These are phyloP conservation scores for Saccopteryx bilineata DNA, from an alignment of 2,113 vertebrate genomes.

Conservation along the genomic window DNA sequence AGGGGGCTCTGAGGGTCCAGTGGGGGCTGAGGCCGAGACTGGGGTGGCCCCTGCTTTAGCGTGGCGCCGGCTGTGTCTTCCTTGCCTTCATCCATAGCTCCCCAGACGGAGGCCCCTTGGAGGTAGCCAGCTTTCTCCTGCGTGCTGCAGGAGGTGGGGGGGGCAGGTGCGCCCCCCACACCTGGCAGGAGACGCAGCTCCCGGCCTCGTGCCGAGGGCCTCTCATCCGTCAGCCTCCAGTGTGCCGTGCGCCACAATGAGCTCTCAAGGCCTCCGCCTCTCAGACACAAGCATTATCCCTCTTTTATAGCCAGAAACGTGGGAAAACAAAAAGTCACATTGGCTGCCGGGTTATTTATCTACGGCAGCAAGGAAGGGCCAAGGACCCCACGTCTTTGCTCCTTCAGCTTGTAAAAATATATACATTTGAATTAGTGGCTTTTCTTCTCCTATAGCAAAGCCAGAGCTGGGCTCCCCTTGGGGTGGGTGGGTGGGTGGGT, in stretches of 20 bases:
- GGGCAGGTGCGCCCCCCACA: neutral
- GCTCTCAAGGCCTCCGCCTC: neutral
- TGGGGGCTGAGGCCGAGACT: neutral
- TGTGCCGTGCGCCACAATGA: fast-evolving
- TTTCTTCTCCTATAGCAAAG: neutral
- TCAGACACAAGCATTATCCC: neutral
- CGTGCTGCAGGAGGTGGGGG: neutral
- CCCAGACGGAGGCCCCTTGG: neutral
- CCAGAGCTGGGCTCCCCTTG: neutral
- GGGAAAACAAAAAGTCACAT: neutral
- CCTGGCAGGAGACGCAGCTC: neutral
- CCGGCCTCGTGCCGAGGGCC: fast-evolving
- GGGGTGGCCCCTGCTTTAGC: neutral
- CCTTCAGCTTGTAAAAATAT: slow-evolving; percentile 57
- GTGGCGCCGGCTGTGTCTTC: neutral
- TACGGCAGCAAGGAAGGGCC: slow-evolving; percentile 11
- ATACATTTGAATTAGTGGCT: neutral
- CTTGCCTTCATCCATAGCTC: neutral
- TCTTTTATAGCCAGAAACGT: neutral
- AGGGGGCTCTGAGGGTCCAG: neutral
- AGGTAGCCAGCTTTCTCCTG: neutral
- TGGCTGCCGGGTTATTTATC: neutral
- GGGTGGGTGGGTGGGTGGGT: too few species aligned
- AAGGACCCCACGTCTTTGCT: slow-evolving; percentile 40
- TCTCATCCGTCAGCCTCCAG: neutral